These are phyloP conservation scores for Caenorhabditis sp. DNA, from an alignment of 2,888 invertebrate genomes.

Conservation along the genomic window DNA sequence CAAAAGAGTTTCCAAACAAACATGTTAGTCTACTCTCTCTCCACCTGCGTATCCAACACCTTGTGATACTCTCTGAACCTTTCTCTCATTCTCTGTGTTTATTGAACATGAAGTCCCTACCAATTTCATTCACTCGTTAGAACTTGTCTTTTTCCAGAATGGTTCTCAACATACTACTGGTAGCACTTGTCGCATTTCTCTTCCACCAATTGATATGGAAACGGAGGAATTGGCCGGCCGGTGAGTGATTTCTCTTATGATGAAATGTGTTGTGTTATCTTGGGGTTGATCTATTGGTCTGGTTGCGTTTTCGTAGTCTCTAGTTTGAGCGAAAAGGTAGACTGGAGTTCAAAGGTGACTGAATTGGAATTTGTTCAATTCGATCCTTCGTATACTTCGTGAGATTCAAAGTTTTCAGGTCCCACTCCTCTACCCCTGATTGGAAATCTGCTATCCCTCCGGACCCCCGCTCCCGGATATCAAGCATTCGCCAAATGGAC, in stretches of 20 bases:
- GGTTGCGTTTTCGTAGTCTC: conserved; percentile 4
- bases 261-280: conserved; percentile 14
- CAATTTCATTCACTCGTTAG: conserved; percentile 7
- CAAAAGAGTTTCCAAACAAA: conserved; percentile 6
- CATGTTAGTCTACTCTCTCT: neutral
- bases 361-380: neutral
- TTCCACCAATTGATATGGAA: conserved; percentile 69
- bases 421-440: conserved; percentile 63
- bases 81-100: conserved; percentile 4
- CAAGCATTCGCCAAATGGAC: conserved; percentile 54
- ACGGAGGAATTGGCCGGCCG: conserved; percentile 64
- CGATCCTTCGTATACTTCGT: too few relatives aligned
- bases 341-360: neutral
- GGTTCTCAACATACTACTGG: conserved; percentile 50
- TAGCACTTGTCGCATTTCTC: conserved; percentile 39
- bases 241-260: conserved; percentile 42
- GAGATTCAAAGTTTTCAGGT: conserved; percentile 43
- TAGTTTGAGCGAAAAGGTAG: neutral
- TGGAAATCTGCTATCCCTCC: conserved; percentile 61
- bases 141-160: conserved; percentile 11
- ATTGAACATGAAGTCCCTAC: neutral
- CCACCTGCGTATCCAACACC: conserved; percentile 10
- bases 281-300: conserved; percentile 3
- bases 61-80: conserved; percentile 7
- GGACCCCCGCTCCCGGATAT: conserved; percentile 57